Evolutionary conservation across 2,797 vertebrate species (phyloP), one percentile per base, ranked within the genome.

Genomic region (Cyprinella venusta): DNA sequence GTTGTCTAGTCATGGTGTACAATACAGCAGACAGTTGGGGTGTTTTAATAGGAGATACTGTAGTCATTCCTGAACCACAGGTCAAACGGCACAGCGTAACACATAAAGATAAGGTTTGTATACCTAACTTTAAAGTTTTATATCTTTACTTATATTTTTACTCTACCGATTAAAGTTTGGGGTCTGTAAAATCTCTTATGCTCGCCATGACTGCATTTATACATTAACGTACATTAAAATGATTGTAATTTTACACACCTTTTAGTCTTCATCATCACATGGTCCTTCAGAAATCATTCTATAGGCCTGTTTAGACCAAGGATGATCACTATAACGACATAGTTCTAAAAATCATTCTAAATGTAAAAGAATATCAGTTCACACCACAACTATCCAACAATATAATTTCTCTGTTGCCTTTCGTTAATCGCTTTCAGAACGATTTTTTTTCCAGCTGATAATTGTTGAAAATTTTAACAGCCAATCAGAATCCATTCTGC

Each of bases 1-100:
- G 96, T 85, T 94, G 92, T 81, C 94, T 96, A 8, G 95, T 97
- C 87, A 97, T 97, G 94, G 96, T 98, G 2, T 98, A 98, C 89
- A 98, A 98, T 87, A 96, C 94, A 33, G 96, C 96, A 0, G 93
- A 97, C 91, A 96, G 95, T 90, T 98, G 97, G 97, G 97, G 97
- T 1, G 96, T 96, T 64, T 94, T 97, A 36, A 97, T 98, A 30
- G 96, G 96, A 63, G 97, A 98, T 91, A 94, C 96, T 0, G 96
- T 98, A 30, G 96, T 96, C 85, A 94, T 97, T 87, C 97, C 97
- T 10, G 96, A 98, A 86, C 96, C 96, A 76, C 93, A 93, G 59
- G 90, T 98, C 85, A 96, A 95, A 86, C 92, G 93, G 56, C 95
- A 97, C 84, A 94, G 90, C 65, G 93, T 97, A 85, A 91, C 95